Evolutionary conservation across 53 echinoderm and acorn worm species (phyloP), one percentile per base, ranked within the genome.

Genomic region (Patiria pectinifera): DNA sequence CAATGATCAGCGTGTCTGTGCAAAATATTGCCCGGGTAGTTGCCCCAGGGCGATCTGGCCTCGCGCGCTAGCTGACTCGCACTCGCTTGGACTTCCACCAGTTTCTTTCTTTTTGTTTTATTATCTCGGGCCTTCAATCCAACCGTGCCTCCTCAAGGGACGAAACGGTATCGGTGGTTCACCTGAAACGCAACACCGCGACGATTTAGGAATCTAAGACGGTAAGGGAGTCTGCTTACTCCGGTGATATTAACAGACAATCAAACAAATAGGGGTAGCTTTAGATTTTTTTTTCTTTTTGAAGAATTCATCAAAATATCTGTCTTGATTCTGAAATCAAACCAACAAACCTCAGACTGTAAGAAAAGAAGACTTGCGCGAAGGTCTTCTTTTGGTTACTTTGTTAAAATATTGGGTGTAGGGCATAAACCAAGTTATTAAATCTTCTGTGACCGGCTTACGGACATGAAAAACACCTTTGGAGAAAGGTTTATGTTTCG

Each of bases 101-200:
- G 70, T 75, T 86, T 13, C 86, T 72, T 58, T 53, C 8, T 53
- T 53, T 53, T 25, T 79, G 80, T 79, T 79, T 79, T 79, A 46
- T 53, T 71, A 72, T 22, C 18, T 71, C 71, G 46, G 11, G 58
- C 58, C 58, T 23, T 53, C 23, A 48, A 74, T 75, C 86, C 72
- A 8, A 49, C 3, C 19, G 47, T 3, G 6, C 19, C 23, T 86
- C 14, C 86, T 22, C 23, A 24, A 12, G 86, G 86, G 75, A 75
- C 75, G 86, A 86, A 22, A 75, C n/a, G 72, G 12, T 62, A 86
- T 72, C 86, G 49, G 74, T n/a, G 74, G 48, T 47, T 76, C 35
- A 53, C 48, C 18, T 15, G 86, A 72, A 86, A 86, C 53, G 49
- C 22, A 86, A 86, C 74, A 75, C 86, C 58, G 49, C 23, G 25